phyloP scores from a whole-genome alignment of 2,797 vertebrate genomes.

The Tachyglossus aculeatus region DNA sequence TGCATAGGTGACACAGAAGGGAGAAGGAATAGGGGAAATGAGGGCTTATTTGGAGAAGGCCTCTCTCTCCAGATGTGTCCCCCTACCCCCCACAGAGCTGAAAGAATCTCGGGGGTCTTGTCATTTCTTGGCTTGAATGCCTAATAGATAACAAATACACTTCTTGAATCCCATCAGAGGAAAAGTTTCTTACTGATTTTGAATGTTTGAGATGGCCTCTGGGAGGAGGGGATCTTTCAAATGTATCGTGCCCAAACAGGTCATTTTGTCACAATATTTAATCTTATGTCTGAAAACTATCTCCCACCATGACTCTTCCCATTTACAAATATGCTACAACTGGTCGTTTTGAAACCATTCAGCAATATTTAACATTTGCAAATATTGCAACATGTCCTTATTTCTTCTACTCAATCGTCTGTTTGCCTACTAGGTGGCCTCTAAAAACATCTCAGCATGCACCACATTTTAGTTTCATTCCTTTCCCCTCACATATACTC shows the following conservation, averaged over 20 bases:
- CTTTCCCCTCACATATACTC: not conserved
- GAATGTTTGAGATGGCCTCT: no score
- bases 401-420: constrained; percentile 7
- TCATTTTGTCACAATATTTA: constrained; percentile 49
- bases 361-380: constrained; percentile 30
- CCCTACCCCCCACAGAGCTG: no score
- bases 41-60: no score
- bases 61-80: no score
- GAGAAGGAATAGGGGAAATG: no score
- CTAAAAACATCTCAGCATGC: not conserved
- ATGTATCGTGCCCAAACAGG: constrained; percentile 35
- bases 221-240: no score
- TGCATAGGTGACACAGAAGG: no score
- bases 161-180: no score
- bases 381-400: not conserved
- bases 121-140: no score
- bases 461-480: not conserved
- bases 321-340: constrained; percentile 47
- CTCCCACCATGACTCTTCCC: not conserved
- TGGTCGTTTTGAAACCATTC: constrained; percentile 40
- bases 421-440: not conserved
- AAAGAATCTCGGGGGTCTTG: no score
- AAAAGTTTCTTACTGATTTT: no score
- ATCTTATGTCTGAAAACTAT: constrained; percentile 9
- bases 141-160: no score